Percentiles rank a stretch among this genome's conserved stretches.
Conservation (phyloP, 2,888 invertebrate genomes). For the Ecdyonurus torrentis region DNA sequence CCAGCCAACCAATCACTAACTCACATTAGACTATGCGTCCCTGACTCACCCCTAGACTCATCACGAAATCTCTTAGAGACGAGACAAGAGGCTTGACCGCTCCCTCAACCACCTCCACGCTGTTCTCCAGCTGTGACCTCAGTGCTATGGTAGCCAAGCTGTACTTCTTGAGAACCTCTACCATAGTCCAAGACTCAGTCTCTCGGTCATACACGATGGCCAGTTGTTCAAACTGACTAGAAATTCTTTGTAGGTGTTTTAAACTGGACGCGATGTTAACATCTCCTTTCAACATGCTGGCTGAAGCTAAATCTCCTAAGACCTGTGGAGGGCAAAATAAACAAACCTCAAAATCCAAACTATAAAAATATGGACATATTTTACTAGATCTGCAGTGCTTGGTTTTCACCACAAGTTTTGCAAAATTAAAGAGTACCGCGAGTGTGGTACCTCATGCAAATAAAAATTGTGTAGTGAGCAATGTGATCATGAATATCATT, state of each 20-base stretch:
- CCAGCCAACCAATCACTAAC: no score
- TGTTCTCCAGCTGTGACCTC: neutral
- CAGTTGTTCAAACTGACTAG: neutral
- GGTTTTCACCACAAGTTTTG: no score
- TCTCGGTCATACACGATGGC: neutral
- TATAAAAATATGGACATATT: no score
- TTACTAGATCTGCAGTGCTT: no score
- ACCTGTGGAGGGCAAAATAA: no score
- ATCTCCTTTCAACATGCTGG: neutral
- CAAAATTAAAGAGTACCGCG: no score
- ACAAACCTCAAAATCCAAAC: no score
- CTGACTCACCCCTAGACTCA: neutral
- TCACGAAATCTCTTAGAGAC: neutral
- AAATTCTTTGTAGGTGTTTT: neutral
- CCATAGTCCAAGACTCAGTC: neutral
- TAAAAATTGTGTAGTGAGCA: no score
- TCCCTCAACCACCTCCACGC: neutral
- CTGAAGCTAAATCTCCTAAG: neutral
- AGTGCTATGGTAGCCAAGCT: neutral
- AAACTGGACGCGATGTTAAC: neutral
- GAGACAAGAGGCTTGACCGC: neutral
- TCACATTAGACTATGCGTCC: no score
- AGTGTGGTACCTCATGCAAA: no score
- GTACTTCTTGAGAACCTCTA: neutral
- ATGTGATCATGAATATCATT: no score